Evolutionary conservation across 2,888 invertebrate genomes (phyloP).

Genomic region (Biston betularia): DNA sequence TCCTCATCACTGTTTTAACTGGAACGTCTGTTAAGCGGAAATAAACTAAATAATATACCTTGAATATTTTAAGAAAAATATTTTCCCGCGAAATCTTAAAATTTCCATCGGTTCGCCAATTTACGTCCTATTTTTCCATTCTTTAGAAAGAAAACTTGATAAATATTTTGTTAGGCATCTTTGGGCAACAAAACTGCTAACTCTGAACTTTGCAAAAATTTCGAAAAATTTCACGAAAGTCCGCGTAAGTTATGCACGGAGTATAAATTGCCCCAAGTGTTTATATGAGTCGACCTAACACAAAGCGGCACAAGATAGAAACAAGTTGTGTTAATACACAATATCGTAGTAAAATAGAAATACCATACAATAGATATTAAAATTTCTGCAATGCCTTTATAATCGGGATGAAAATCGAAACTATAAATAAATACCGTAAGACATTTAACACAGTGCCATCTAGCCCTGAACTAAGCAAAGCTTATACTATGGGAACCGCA

Average conservation of each 20-base stretch:
- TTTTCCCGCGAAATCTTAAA: neutral
- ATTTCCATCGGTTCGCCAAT: neutral
- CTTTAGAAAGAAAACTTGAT: constrained; percentile 10
- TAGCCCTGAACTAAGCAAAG: no score
- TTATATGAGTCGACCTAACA: constrained; percentile 26
- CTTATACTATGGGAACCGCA: no score
- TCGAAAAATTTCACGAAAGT: constrained; percentile 16
- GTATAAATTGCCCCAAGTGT: constrained; percentile 40
- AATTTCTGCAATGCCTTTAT: no score
- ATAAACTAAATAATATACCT: no score
- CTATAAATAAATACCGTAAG: no score
- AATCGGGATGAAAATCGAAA: no score
- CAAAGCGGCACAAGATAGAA: constrained; percentile 22
- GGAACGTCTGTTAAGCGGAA: no score
- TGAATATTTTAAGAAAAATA: no score
- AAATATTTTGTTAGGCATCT: constrained; percentile 13
- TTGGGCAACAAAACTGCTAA: constrained; percentile 14
- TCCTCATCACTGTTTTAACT: no score
- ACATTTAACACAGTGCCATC: no score
- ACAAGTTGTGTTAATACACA: neutral
- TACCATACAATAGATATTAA: no score
- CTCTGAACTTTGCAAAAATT: constrained; percentile 19
- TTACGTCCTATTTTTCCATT: neutral
- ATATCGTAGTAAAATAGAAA: no score
- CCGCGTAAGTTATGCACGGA: constrained; percentile 27